Conservation (phyloP, 1,140 invertebrate genomes). For the Calosoma granatense region DNA sequence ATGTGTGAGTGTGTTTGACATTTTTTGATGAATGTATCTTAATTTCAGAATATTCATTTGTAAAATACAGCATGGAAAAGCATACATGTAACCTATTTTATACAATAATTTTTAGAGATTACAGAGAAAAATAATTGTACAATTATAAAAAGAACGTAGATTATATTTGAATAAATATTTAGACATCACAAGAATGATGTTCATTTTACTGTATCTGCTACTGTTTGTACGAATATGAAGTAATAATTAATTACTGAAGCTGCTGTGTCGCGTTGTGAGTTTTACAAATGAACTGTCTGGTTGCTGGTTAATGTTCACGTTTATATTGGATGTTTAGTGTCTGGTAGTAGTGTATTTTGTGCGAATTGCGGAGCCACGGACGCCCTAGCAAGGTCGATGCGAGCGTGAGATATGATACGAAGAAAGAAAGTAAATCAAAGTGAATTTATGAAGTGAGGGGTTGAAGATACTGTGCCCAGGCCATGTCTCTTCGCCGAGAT, state of each 20-base stretch:
- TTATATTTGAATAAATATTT: too few species aligned
- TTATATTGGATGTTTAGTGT: neutral
- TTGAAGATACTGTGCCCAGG: neutral
- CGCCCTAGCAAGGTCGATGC: neutral
- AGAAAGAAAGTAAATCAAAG: neutral
- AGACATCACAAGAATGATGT: too few species aligned
- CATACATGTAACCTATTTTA: too few species aligned
- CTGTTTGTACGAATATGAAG: neutral
- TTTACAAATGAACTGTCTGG: neutral
- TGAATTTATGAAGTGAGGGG: neutral
- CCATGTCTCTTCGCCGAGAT: neutral
- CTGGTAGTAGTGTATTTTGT: too few species aligned
- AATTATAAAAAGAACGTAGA: too few species aligned
- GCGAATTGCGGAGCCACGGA: neutral
- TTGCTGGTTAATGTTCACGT: neutral
- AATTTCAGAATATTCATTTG: too few species aligned
- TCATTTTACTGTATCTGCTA: neutral
- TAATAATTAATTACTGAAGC: neutral
- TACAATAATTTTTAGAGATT: too few species aligned
- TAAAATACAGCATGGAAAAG: too few species aligned
- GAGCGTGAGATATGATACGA: neutral
- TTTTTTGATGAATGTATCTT: too few species aligned
- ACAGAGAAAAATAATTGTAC: too few species aligned
- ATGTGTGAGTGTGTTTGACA: too few species aligned
- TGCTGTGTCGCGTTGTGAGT: neutral